phyloP scores from a whole-genome alignment of 2,113 vertebrate genomes.

The Gasterosteus aculeatus region DNA sequence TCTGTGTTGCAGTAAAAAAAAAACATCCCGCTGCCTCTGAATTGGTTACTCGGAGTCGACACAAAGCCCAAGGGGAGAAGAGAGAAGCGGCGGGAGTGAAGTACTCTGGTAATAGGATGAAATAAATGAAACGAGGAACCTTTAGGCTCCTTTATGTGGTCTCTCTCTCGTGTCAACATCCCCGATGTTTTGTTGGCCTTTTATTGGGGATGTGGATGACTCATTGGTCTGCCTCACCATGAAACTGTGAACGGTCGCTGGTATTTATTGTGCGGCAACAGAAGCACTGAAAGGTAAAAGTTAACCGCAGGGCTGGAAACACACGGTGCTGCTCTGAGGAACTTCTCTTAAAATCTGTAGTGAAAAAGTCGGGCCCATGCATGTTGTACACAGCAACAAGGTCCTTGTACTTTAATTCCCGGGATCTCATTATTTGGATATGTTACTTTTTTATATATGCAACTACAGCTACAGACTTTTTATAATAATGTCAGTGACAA shows the following conservation, averaged over 20 bases:
- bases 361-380: background rate
- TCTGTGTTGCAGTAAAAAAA: slow-evolving; percentile 14
- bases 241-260: slow-evolving; percentile 42
- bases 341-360: background rate
- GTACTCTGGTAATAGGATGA: slow-evolving; percentile 34
- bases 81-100: slow-evolving; percentile 41
- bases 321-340: background rate
- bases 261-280: slow-evolving; percentile 5
- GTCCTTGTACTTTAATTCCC: background rate
- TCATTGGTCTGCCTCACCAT: slow-evolving; percentile 41
- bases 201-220: slow-evolving; percentile 47
- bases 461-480: background rate
- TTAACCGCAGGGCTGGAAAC: background rate
- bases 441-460: background rate
- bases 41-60: slow-evolving; percentile 19
- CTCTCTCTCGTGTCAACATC: slow-evolving; percentile 4
- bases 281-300: slow-evolving; percentile 2
- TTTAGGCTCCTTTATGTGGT: slow-evolving; percentile 36
- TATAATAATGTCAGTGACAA: background rate
- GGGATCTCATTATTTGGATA: background rate
- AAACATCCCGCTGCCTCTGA: slow-evolving; percentile 24
- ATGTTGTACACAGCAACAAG: background rate
- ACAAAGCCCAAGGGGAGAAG: slow-evolving; percentile 14
- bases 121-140: slow-evolving; percentile 51
- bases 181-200: background rate